Evolutionary conservation across 2,888 invertebrate genomes (phyloP).

Genomic region (Trissonchulus sp.): DNA sequence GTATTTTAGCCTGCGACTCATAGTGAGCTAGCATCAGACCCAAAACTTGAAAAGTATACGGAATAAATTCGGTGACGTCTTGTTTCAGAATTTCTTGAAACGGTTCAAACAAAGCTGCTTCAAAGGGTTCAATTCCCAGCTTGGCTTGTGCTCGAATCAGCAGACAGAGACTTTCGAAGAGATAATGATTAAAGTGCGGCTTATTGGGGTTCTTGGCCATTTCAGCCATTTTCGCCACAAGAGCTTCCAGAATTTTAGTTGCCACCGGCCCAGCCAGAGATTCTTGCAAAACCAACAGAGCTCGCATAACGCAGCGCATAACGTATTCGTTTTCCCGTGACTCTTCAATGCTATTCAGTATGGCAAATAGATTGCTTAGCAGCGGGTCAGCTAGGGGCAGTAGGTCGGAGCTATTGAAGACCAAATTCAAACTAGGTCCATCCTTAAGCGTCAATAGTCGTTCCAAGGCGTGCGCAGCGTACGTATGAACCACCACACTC

Average conservation of each 20-base stretch:
- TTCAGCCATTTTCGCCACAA: slow-evolving; percentile 30
- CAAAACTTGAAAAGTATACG: slow-evolving; percentile 95
- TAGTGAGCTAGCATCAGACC: slow-evolving; percentile 72
- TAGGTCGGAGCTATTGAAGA: slow-evolving; percentile 39
- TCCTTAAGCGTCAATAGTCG: slow-evolving; percentile 71
- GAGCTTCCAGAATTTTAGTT: background rate
- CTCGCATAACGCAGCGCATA: slow-evolving; percentile 70
- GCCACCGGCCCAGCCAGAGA: background rate
- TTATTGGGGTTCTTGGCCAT: slow-evolving; percentile 72
- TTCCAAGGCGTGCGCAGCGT: slow-evolving; percentile 85
- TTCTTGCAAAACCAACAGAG: slow-evolving; percentile 31
- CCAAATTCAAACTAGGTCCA: background rate
- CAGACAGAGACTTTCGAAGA: slow-evolving; percentile 89
- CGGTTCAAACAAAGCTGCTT: slow-evolving; percentile 83
- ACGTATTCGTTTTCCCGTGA: slow-evolving; percentile 84
- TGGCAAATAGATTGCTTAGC: slow-evolving; percentile 68
- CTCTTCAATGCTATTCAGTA: slow-evolving; percentile 59
- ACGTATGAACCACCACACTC: slow-evolving; percentile 83
- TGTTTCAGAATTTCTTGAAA: slow-evolving; percentile 89
- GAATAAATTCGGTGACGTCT: slow-evolving; percentile 83
- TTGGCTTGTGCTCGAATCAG: slow-evolving; percentile 46
- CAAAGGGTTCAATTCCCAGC: slow-evolving; percentile 64
- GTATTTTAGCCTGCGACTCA: slow-evolving; percentile 50
- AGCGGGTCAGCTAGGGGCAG: slow-evolving; percentile 58
- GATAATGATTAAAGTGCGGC: slow-evolving; percentile 95